phyloP scores from a whole-genome alignment of 2,888 invertebrate species.

The Cantharis nigra region DNA sequence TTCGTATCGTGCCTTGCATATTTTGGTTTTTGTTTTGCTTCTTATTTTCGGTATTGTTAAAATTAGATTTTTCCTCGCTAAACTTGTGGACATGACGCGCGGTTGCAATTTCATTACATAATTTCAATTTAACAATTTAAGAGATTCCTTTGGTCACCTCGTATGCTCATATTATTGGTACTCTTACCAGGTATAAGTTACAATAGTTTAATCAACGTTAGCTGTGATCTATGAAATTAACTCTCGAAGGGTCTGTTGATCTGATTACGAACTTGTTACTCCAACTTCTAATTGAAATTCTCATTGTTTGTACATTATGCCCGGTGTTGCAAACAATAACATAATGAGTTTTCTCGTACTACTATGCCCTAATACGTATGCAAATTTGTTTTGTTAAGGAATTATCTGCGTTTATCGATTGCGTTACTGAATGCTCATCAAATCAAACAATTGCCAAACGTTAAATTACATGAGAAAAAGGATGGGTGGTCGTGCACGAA shows the following conservation, averaged over 20 bases:
- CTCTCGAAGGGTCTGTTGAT: background rate
- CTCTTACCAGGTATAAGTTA: background rate
- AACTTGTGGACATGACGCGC: background rate
- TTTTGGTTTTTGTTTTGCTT: constrained; percentile 2
- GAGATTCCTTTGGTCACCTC: background rate
- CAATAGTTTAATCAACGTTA: background rate
- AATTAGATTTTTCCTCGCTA: background rate
- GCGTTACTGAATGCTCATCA: background rate
- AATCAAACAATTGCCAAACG: too few species aligned
- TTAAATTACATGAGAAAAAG: too few species aligned
- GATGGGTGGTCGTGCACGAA: too few species aligned
- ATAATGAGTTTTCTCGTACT: background rate
- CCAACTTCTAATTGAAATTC: background rate
- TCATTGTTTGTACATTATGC: background rate
- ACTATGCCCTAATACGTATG: background rate
- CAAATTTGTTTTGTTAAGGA: background rate
- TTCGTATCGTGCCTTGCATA: constrained; percentile 6
- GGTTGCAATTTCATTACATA: background rate
- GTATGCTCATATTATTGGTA: background rate
- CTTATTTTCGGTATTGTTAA: background rate
- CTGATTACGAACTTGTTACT: background rate
- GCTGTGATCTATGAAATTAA: background rate
- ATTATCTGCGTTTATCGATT: background rate
- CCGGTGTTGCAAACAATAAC: background rate
- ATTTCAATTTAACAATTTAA: background rate